These are phyloP conservation scores for Machaerirhynchus nigripectus DNA, from an alignment of 2,113 vertebrate genomes.

Conservation along the genomic window DNA sequence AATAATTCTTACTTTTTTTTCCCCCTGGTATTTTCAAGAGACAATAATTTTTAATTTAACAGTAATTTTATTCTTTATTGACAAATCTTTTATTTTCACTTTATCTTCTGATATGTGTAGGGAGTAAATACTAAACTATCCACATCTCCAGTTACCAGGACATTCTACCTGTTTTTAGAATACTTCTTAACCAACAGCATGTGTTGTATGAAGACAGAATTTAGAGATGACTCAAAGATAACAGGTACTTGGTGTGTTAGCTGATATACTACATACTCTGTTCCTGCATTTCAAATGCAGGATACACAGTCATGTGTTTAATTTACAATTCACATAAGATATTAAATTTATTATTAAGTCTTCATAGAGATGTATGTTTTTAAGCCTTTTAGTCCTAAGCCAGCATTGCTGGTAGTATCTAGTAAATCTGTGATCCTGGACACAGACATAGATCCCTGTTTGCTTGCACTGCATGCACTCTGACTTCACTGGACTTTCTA, in stretches of 20 bases:
- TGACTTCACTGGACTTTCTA: neutral
- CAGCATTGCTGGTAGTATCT: accelerated
- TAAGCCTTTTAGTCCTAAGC: neutral
- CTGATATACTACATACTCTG: neutral
- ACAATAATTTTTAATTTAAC: neutral
- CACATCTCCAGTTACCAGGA: neutral
- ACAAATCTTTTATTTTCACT: neutral
- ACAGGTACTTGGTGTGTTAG: neutral
- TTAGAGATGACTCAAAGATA: neutral
- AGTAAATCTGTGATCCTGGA: neutral
- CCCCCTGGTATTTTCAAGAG: neutral
- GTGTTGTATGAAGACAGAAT: neutral
- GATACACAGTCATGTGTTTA: accelerated
- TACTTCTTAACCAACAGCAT: neutral
- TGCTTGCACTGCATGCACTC: neutral
- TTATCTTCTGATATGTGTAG: neutral
- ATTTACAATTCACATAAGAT: neutral
- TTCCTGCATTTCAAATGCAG: neutral
- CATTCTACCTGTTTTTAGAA: neutral
- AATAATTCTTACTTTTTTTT: neutral
- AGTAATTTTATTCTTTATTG: neutral
- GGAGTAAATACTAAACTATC: neutral
- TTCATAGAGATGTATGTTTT: neutral
- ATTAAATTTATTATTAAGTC: neutral
- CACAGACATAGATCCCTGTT: neutral